A percentile compares a stretch with the other conserved stretches of the same genome.
phyloP scores from a whole-genome alignment of 2,888 invertebrate species.

The Drosophila vallismaia region DNA sequence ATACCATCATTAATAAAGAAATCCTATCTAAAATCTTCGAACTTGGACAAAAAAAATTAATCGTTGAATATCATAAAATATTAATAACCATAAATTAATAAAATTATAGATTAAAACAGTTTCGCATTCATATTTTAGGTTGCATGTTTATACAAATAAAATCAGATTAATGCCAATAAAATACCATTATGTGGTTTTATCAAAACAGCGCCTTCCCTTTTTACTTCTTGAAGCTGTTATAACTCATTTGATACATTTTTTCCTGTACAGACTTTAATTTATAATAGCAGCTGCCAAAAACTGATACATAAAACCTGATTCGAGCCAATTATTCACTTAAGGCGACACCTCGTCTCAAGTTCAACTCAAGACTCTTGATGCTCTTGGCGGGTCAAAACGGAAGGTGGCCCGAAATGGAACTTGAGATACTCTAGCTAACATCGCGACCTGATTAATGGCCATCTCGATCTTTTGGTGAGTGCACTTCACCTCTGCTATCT shows the following conservation, averaged over 20 bases:
- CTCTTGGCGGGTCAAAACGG: slow-evolving; percentile 49
- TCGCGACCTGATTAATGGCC: slow-evolving; percentile 45
- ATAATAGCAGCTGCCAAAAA: slow-evolving; percentile 3
- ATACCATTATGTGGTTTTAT: background rate
- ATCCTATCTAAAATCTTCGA: background rate
- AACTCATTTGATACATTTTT: background rate
- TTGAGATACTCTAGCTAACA: slow-evolving; percentile 38
- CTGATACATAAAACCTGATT: slow-evolving; percentile 28
- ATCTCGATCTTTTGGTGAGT: slow-evolving; percentile 28
- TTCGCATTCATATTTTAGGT: background rate
- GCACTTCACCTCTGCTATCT: slow-evolving; percentile 44
- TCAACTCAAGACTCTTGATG: slow-evolving; percentile 20
- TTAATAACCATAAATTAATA: background rate
- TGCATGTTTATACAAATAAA: background rate
- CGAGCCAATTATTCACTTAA: slow-evolving; percentile 56
- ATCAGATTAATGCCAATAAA: slow-evolving; percentile 5
- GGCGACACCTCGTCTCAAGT: slow-evolving; percentile 33
- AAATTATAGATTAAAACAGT: background rate
- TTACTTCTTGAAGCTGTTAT: background rate
- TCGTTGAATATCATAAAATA: background rate
- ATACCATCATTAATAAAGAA: background rate
- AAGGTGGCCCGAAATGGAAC: slow-evolving; percentile 53
- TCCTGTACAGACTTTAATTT: slow-evolving; percentile 1
- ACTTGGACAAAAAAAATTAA: background rate
- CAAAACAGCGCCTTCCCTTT: background rate